Evolutionary conservation across 2,797 vertebrate species (phyloP).

Genomic region (Sebastes taczanowskii): DNA sequence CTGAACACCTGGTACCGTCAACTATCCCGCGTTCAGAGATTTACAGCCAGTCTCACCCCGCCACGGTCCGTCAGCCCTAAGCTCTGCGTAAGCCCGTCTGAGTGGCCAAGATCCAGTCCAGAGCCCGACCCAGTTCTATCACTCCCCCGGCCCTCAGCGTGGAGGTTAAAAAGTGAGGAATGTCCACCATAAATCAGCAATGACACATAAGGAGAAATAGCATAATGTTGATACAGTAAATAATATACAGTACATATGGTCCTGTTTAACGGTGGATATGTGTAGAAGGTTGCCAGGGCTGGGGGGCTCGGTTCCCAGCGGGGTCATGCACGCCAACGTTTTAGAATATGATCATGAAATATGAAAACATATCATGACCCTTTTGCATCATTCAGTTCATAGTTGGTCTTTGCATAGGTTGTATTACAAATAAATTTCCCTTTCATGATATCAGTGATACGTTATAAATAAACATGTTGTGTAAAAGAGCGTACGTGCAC

Average conservation of each 20-base stretch:
- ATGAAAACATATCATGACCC: background rate
- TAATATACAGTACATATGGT: conserved; percentile 29
- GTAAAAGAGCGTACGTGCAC: too few relatives aligned
- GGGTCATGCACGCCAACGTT: background rate
- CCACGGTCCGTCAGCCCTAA: background rate
- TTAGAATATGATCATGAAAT: background rate
- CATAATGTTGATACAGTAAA: conserved; percentile 22
- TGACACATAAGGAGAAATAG: background rate
- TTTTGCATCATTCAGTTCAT: background rate
- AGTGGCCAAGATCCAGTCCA: conserved; percentile 33
- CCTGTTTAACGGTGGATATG: conserved; percentile 9
- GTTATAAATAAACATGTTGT: background rate
- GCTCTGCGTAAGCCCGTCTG: conserved; percentile 9
- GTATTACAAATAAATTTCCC: background rate
- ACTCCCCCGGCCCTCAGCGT: background rate
- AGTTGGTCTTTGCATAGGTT: background rate
- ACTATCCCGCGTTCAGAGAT: background rate
- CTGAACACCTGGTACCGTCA: background rate
- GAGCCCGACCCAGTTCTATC: conserved; percentile 8
- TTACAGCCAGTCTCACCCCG: background rate
- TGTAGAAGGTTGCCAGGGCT: background rate
- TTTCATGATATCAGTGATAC: background rate
- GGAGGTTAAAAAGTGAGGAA: conserved; percentile 31
- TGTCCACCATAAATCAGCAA: conserved; percentile 22
- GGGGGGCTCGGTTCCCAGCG: background rate